Evolutionary conservation across 2,888 invertebrate genomes (phyloP).

Genomic region (Drosophila affinis): DNA sequence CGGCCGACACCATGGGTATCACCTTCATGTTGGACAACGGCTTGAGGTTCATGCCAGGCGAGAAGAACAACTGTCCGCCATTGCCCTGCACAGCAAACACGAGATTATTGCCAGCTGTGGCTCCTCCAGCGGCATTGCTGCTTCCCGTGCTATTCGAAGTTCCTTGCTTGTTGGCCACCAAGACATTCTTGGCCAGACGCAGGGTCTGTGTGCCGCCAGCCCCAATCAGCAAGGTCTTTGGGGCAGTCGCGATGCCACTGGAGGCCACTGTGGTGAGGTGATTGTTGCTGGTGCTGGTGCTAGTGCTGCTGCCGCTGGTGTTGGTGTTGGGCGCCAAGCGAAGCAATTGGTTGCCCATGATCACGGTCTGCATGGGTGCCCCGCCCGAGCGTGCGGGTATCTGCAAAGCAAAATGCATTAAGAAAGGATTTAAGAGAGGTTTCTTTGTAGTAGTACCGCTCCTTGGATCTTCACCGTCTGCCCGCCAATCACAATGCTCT

Average conservation of each 20-base stretch:
- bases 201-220: constrained; percentile 78
- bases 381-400: constrained; percentile 56
- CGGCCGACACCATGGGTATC: constrained; percentile 79
- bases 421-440: neutral
- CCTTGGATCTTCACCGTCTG: constrained; percentile 83
- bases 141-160: constrained; percentile 33
- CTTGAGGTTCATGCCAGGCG: constrained; percentile 87
- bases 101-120: constrained; percentile 82
- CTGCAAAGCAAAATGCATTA: constrained; percentile 26
- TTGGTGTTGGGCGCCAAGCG: constrained; percentile 68
- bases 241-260: constrained; percentile 52
- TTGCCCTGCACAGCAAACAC: constrained; percentile 86
- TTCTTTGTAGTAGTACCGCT: constrained; percentile 61
- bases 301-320: constrained; percentile 23
- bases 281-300: constrained; percentile 45
- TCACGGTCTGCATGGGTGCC: constrained; percentile 81
- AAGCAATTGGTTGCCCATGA: constrained; percentile 83
- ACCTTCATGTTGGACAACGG: constrained; percentile 87
- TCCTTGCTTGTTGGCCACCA: constrained; percentile 49
- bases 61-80: constrained; percentile 86
- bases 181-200: constrained; percentile 74
- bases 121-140: constrained; percentile 55
- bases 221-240: constrained; percentile 80
- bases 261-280: constrained; percentile 29
- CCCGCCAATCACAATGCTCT: constrained; percentile 83